phyloP scores from a whole-genome alignment of 2,113 vertebrate species.

The Herpetotheres cachinnans region DNA sequence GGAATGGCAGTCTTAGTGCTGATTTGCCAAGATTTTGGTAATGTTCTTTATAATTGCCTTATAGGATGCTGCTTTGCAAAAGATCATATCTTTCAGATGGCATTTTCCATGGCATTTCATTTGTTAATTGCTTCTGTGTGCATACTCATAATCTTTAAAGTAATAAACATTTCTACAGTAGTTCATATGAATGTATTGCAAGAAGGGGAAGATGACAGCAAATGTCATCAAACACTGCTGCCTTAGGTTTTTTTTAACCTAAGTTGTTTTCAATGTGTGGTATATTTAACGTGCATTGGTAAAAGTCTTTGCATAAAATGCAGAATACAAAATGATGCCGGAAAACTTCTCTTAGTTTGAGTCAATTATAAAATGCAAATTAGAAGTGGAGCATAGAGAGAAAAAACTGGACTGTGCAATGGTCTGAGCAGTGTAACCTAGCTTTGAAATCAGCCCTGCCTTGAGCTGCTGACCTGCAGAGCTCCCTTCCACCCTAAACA shows the following conservation, averaged over 20 bases:
- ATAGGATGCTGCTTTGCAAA: neutral
- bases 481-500: neutral
- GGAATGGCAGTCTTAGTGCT: neutral
- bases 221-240: neutral
- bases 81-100: neutral
- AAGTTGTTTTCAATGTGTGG: neutral
- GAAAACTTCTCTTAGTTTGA: neutral
- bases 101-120: neutral
- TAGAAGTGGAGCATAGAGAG: neutral
- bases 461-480: neutral
- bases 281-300: neutral
- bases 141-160: neutral
- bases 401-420: neutral
- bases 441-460: neutral
- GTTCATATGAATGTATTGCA: neutral
- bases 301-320: neutral
- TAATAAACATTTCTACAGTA: neutral
- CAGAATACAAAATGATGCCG: neutral
- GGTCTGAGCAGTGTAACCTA: neutral
- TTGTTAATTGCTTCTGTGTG: neutral
- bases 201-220: neutral
- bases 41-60: neutral
- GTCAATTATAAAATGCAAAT: neutral
- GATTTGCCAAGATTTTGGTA: neutral
- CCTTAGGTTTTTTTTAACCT: neutral